Evolutionary conservation across 1,140 invertebrate species (phyloP), one percentile per base, ranked within the genome.

Genomic region (Brachionus asplanchnoidis): DNA sequence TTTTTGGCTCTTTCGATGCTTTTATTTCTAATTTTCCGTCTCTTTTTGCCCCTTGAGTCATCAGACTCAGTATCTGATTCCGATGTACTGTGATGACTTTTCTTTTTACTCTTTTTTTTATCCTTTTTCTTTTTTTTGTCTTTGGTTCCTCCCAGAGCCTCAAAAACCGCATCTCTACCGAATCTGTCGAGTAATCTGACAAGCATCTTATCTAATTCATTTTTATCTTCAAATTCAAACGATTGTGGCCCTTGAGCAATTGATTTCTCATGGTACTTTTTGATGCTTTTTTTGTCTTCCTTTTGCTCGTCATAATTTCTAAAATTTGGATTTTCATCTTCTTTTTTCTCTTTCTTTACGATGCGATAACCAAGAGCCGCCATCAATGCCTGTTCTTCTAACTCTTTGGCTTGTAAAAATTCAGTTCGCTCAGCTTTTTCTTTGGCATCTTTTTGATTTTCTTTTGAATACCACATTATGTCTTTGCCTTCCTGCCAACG

Each of bases 381-480:
- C 82, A 84, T 84, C 9, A 84, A 12, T 12, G 82, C 82, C 14
- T 73, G 20, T 32, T 84, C 82, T 70, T 84, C 82, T n/a, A 70
- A 7, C 20, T 84, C 60, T 84, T 84, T 84, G 1, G 82, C 82
- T 40, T 42, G n/a, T 32, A 28, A 11, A 40, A 84, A 84, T 56
- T 84, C 82, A n/a, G 7, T 65, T 14, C 14, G 17, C n/a, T 42
- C 40, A 3, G 28, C n/a, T 44, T 84, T 70, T 66, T 23, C 14
- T 36, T 42, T 84, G 46, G 6, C 9, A 53, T 17, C 20, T 17
- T 73, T 32, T 36, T 84, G 56, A 7, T 11, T 28, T 20, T 75
- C 66, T 26, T 75, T 75, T 2, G 44, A 46, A 60, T 84, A 84
- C 84, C 84, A 84, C 14, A 46, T 50, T 17, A 84, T 70, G 20